Conservation (phyloP, 1,140 invertebrate genomes). For the Goniozus legneri region DNA sequence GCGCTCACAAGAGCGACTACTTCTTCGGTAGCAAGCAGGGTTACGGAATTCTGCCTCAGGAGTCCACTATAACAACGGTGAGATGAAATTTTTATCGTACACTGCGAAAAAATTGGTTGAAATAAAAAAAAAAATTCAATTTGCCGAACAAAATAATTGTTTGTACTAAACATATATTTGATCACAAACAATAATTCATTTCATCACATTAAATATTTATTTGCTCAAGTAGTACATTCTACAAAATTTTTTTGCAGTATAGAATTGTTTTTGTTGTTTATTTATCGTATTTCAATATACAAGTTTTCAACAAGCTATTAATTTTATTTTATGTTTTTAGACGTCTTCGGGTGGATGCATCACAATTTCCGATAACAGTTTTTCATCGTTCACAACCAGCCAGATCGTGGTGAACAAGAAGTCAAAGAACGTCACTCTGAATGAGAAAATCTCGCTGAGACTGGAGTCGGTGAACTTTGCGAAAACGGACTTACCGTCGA, state of each 20-base stretch:
- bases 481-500: not conserved
- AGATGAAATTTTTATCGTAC: not conserved
- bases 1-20: not conserved
- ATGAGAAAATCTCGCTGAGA: constrained; percentile 1
- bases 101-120: too few species aligned
- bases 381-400: not conserved
- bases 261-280: too few species aligned
- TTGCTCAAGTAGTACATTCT: not conserved
- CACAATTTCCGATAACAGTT: not conserved
- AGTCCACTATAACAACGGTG: not conserved
- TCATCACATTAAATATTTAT: not conserved
- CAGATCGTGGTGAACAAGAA: not conserved
- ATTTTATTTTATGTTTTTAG: not conserved
- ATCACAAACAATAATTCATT: not conserved
- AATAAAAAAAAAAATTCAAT: too few species aligned
- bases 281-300: not conserved
- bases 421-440: not conserved
- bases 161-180: not conserved
- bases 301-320: not conserved
- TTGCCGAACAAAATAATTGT: too few species aligned
- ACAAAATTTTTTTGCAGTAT: too few species aligned
- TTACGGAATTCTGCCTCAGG: not conserved
- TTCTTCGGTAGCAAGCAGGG: not conserved
- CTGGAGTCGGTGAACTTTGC: not conserved
- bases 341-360: not conserved